Conservation (phyloP, 2,888 invertebrate genomes). For the Amphipoea oculea region DNA sequence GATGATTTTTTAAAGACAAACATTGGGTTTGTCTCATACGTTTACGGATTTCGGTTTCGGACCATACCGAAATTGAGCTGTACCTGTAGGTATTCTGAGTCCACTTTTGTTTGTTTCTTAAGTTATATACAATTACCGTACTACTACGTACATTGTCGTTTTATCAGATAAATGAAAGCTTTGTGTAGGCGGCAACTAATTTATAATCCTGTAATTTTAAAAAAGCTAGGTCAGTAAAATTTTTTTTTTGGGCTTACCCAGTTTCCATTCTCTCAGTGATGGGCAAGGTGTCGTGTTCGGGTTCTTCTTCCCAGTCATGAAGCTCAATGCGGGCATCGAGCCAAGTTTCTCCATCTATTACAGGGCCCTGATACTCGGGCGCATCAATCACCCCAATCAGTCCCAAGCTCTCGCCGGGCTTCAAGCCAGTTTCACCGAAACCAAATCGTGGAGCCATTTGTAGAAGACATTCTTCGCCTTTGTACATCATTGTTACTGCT, state of each 20-base stretch:
- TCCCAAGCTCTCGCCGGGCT: slow-evolving; percentile 86
- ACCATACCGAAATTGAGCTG: background rate
- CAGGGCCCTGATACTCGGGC: slow-evolving; percentile 85
- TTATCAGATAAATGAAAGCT: background rate
- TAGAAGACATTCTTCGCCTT: slow-evolving; percentile 94
- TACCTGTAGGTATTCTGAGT: background rate
- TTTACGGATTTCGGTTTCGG: background rate
- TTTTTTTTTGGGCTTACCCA: slow-evolving; percentile 89
- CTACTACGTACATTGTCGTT: background rate
- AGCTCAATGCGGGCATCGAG: slow-evolving; percentile 94
- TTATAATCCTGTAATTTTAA: background rate
- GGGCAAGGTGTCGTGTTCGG: slow-evolving; percentile 92
- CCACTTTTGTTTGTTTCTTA: background rate
- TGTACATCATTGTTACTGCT: slow-evolving; percentile 95
- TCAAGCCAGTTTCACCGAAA: slow-evolving; percentile 94
- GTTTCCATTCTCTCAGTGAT: slow-evolving; percentile 93
- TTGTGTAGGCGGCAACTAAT: background rate
- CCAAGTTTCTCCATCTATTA: slow-evolving; percentile 92
- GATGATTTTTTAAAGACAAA: slow-evolving; percentile 14
- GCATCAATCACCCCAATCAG: slow-evolving; percentile 80
- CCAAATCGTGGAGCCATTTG: slow-evolving; percentile 95
- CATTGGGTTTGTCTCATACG: background rate
- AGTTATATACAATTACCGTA: background rate
- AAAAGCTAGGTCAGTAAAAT: too few relatives aligned
- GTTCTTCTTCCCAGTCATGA: slow-evolving; percentile 92